phyloP scores from a whole-genome alignment of 1,140 invertebrate genomes.

The Acromyrmex echinatior region DNA sequence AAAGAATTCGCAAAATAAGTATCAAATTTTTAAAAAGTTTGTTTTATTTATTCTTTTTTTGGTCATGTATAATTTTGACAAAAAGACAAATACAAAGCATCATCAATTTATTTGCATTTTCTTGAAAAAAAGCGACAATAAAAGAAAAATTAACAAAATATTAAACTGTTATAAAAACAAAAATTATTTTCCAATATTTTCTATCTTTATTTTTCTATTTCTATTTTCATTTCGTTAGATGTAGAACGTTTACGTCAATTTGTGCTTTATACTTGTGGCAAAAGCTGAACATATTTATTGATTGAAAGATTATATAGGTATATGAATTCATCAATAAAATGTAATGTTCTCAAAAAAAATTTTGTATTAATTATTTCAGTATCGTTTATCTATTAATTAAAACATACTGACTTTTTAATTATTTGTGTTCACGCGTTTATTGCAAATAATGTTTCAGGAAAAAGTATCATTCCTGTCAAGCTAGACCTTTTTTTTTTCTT shows the following conservation, averaged over 20 bases:
- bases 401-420: background rate
- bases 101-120: no score
- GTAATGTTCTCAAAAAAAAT: background rate
- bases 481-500: no score
- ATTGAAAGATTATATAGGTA: background rate
- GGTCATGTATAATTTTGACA: background rate
- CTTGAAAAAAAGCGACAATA: no score
- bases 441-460: background rate
- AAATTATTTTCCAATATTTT: no score
- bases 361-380: background rate
- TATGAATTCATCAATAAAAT: background rate
- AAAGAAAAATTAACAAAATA: no score
- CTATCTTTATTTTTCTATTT: no score
- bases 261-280: no score
- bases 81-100: no score
- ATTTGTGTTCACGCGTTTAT: background rate
- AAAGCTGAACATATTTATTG: background rate
- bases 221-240: no score
- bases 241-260: no score
- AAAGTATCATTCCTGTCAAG: background rate
- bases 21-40: background rate
- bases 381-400: background rate
- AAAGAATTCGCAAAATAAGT: background rate
- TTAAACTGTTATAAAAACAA: no score
- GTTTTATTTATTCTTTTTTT: background rate